These are phyloP conservation scores for Sciurus niger DNA, from an alignment of 2,113 vertebrate genomes.

Conservation along the genomic window DNA sequence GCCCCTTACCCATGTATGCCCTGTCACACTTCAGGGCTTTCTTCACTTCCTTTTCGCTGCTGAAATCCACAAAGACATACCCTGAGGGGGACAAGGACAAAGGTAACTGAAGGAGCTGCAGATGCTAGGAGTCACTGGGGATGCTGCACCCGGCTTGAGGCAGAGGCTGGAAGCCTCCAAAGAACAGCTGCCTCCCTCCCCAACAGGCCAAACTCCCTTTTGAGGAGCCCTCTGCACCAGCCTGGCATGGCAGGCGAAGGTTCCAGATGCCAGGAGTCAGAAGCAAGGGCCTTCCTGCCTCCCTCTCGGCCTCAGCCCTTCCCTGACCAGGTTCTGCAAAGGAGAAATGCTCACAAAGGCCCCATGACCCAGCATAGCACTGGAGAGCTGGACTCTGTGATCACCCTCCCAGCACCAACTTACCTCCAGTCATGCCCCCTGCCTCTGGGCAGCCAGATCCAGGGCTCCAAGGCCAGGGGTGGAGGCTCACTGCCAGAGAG, in stretches of 20 bases:
- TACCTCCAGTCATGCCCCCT: neutral
- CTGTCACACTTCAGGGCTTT: slow-evolving; percentile 94
- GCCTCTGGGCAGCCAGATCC: neutral
- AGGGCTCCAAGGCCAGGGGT: neutral
- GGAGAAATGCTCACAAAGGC: accelerated
- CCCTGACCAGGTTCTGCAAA: neutral
- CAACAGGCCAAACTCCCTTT: accelerated
- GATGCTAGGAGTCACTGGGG: too few relatives aligned
- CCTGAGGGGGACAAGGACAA: slow-evolving; percentile 86
- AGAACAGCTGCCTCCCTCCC: too few relatives aligned
- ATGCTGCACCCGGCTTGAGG: too few relatives aligned
- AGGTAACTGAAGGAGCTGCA: slow-evolving; percentile 39
- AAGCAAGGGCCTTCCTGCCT: too few relatives aligned
- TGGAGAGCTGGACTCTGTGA: accelerated
- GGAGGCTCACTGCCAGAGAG: neutral
- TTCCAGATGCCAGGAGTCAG: too few relatives aligned
- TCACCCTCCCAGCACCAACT: neutral
- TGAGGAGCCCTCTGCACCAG: too few relatives aligned
- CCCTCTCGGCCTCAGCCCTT: too few relatives aligned
- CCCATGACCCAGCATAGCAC: neutral
- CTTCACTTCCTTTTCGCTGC: slow-evolving; percentile 92
- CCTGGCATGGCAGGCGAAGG: too few relatives aligned
- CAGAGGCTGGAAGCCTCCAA: too few relatives aligned
- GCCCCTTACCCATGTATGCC: slow-evolving; percentile 95
- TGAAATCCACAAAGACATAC: slow-evolving; percentile 95